These are phyloP conservation scores for Peromyscus californicus DNA, from an alignment of 2,113 vertebrate genomes.

Conservation along the genomic window DNA sequence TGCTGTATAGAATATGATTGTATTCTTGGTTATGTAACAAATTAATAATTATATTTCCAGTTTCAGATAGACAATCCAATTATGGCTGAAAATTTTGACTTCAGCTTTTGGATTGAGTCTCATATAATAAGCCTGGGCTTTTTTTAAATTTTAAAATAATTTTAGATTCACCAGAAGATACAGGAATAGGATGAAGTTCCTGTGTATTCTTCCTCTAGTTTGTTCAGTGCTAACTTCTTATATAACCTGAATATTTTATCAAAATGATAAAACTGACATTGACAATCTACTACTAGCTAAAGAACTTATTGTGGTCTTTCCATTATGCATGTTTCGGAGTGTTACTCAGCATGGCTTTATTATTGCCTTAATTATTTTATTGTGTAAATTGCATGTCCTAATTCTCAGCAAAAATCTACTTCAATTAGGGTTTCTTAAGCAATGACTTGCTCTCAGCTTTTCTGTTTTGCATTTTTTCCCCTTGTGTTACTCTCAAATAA, in stretches of 20 bases:
- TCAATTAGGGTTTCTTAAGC: slow-evolving; percentile 19
- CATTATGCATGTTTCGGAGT: not conserved
- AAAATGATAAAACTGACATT: slow-evolving; percentile 47
- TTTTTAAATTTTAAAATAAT: slow-evolving; percentile 59
- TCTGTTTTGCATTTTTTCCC: not conserved
- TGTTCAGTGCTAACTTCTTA: not conserved
- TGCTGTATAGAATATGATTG: not conserved
- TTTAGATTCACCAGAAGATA: slow-evolving; percentile 17
- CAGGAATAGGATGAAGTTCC: slow-evolving; percentile 49
- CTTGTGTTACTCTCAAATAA: slow-evolving; percentile 36
- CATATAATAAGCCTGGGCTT: not conserved
- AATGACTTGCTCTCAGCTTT: not conserved
- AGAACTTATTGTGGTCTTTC: slow-evolving; percentile 10
- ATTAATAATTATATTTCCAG: not conserved
- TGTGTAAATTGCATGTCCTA: not conserved
- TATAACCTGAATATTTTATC: slow-evolving; percentile 36
- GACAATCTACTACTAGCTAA: not conserved
- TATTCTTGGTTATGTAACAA: not conserved
- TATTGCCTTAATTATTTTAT: slow-evolving; percentile 14
- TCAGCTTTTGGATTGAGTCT: not conserved
- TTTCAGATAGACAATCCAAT: not conserved
- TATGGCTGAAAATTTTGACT: not conserved
- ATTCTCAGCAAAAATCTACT: not conserved
- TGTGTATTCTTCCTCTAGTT: not conserved
- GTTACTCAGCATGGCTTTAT: not conserved